Evolutionary conservation across 2,888 invertebrate genomes (phyloP).

Genomic region (Cancer borealis): DNA sequence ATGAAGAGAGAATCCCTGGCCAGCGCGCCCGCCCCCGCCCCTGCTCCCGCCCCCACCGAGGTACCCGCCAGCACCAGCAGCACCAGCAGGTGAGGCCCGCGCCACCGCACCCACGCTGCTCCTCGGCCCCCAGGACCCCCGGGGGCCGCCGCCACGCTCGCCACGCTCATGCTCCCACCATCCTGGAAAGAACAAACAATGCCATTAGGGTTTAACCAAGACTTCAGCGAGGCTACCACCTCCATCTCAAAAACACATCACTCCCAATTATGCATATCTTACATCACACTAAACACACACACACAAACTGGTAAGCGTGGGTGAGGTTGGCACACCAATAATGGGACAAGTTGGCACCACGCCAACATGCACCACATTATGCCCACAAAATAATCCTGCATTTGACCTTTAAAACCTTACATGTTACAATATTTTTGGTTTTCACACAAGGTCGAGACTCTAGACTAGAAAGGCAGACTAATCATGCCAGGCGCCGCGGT

Average conservation of each 20-base stretch:
- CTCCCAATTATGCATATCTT: background rate
- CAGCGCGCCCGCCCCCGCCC: constrained; percentile 41
- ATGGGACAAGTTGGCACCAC: background rate
- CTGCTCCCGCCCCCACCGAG: constrained; percentile 39
- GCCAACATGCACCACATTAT: background rate
- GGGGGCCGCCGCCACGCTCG: constrained; percentile 56
- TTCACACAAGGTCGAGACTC: background rate
- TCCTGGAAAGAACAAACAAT: constrained; percentile 59
- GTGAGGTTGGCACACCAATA: background rate
- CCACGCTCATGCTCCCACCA: constrained; percentile 68
- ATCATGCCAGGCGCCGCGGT: background rate
- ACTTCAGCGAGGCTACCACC: background rate
- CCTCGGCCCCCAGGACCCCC: constrained; percentile 53
- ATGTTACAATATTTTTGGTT: background rate
- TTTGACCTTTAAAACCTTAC: background rate
- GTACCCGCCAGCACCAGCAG: constrained; percentile 49
- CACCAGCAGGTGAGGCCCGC: constrained; percentile 53
- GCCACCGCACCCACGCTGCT: constrained; percentile 53
- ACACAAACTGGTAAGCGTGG: background rate
- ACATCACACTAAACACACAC: constrained; percentile 43
- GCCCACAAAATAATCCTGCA: background rate
- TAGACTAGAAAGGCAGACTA: background rate
- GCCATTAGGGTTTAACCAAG: background rate
- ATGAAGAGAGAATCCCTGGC: constrained; percentile 74
- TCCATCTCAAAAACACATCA: constrained; percentile 31